Evolutionary conservation across 1,140 invertebrate species (phyloP), one percentile per base, ranked within the genome.

Genomic region (Mercenaria mercenaria): DNA sequence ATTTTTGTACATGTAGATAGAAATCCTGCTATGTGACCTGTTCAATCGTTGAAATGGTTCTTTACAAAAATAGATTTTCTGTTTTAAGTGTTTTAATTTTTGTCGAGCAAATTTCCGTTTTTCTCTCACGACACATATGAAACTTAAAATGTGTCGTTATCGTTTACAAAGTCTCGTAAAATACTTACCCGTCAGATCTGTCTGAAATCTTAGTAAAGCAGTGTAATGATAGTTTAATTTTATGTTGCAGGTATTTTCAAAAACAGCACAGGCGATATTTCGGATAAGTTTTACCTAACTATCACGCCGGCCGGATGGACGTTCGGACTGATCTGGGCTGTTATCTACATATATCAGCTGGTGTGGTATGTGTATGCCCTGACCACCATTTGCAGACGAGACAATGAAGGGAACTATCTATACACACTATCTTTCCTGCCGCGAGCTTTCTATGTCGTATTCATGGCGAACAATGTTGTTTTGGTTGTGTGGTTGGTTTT

Each of bases 401-500:
- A 80, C n/a, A 77, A 59, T 18, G 77, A 86, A 41, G 91, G 92
- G 43, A 59, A 85, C 37, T 83, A 92, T 13, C 90, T 91, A 39
- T 34, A 69, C 34, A 34, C 88, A 37, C 92, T 94, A 3, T 69
- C 50, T 6, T 43, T 93, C 26, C 61, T 94, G 15, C 88, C 93
- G 0, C 47, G 69, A 6, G 29, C 90, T 13, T 90, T 94, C 47
- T 94, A 93, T 67, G 39, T 91, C 1, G 50, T 88, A 15, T 94
- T 93, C 39, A 88, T 91, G 18, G 13, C 93, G 13, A 93, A 93
- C 79, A 89, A 91, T 52, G 56, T 52, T 3, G 64, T 92, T 20
- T 94, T 94, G 69, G 89, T 95, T 47, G 79, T 91, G 13, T 96
- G 95, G 95, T 79, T 96, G 32, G 88, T 96, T 52, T 61, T 95